Evolutionary conservation across 2,888 invertebrate species (phyloP).

Genomic region (Pediacus dermestoides): DNA sequence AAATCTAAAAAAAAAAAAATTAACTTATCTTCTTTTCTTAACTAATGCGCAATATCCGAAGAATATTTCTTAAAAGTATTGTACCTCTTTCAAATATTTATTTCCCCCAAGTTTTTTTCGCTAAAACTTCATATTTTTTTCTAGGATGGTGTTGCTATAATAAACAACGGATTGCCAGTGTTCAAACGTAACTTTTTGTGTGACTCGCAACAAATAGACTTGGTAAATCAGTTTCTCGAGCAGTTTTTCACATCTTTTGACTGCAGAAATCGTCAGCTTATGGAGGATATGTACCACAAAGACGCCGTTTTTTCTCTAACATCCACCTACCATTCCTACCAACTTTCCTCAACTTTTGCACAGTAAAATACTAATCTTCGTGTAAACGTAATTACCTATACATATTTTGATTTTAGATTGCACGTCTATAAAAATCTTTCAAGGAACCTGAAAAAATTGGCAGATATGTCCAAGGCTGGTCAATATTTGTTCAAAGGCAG

Average conservation of each 20-base stretch:
- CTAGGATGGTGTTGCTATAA: constrained; percentile 55
- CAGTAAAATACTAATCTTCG: constrained; percentile 29
- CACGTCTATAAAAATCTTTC: constrained; percentile 46
- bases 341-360: constrained; percentile 38
- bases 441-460: constrained; percentile 51
- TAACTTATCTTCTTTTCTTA: too few relatives aligned
- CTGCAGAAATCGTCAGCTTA: constrained; percentile 52
- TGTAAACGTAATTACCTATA: background rate
- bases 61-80: too few relatives aligned
- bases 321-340: constrained; percentile 36
- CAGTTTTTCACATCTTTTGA: constrained; percentile 67
- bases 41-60: too few relatives aligned
- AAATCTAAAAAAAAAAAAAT: too few relatives aligned
- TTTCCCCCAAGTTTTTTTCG: background rate
- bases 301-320: constrained; percentile 63
- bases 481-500: constrained; percentile 36
- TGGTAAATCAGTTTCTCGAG: constrained; percentile 63
- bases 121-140: constrained; percentile 47
- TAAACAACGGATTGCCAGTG: constrained; percentile 48
- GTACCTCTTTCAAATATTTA: too few relatives aligned
- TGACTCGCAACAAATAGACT: constrained; percentile 46
- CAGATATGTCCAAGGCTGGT: constrained; percentile 42
- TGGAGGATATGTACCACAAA: constrained; percentile 61
- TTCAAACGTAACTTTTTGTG: constrained; percentile 54
- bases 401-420: constrained; percentile 36